Conservation (phyloP, 2,888 invertebrate genomes). For the Aproaerema taeniolella region DNA sequence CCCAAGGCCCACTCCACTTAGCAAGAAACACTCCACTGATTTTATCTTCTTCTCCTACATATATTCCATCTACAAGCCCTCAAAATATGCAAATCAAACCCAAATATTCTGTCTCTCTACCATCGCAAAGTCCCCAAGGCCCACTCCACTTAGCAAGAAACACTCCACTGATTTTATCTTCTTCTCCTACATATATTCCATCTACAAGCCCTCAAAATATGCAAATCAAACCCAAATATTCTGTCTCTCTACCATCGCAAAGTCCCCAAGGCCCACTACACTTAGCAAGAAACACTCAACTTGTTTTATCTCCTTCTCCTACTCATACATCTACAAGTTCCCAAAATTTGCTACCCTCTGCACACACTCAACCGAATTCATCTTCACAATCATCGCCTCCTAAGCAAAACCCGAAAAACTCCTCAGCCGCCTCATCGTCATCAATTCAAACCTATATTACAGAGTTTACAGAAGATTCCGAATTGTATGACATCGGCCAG, state of each 20-base stretch:
- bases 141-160: slow-evolving; percentile 6
- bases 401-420: slow-evolving; percentile 7
- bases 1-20: slow-evolving; percentile 6
- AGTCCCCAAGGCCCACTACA: slow-evolving; percentile 8
- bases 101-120: slow-evolving; percentile 8
- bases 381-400: slow-evolving; percentile 6
- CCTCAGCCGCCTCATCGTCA: slow-evolving; percentile 1
- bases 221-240: slow-evolving; percentile 12
- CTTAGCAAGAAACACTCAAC: slow-evolving; percentile 9
- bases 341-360: slow-evolving; percentile 8
- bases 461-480: slow-evolving; percentile 9
- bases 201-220: slow-evolving; percentile 8
- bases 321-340: slow-evolving; percentile 11
- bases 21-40: slow-evolving; percentile 9
- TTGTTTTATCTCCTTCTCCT: slow-evolving; percentile 10
- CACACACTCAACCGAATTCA: slow-evolving; percentile 7
- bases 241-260: slow-evolving; percentile 11
- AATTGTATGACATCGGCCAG: slow-evolving; percentile 10
- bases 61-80: slow-evolving; percentile 5
- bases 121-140: slow-evolving; percentile 8
- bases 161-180: slow-evolving; percentile 9
- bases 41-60: slow-evolving; percentile 1
- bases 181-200: slow-evolving; percentile 10
- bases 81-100: slow-evolving; percentile 10
- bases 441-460: slow-evolving; percentile 6